Conservation (phyloP, 2,888 invertebrate species). For the Limnephilus marmoratus region DNA sequence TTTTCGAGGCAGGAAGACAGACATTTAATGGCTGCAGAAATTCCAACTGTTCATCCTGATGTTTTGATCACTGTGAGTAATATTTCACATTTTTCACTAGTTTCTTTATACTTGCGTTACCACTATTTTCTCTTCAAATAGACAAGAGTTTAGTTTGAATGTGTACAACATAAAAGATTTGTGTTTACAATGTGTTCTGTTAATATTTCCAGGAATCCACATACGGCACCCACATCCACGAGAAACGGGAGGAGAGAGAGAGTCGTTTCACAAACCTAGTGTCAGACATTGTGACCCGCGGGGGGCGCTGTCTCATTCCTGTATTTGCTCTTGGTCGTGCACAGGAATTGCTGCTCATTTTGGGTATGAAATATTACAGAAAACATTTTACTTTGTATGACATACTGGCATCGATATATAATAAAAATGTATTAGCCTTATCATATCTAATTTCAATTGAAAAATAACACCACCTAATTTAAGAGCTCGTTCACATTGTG, state of each 20-base stretch:
- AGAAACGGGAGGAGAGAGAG: slow-evolving; percentile 97
- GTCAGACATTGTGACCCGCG: slow-evolving; percentile 96
- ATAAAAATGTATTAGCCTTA: no score
- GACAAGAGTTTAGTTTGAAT: background rate
- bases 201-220: slow-evolving; percentile 88
- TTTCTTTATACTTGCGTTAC: no score
- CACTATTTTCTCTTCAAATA: no score
- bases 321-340: slow-evolving; percentile 99
- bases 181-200: slow-evolving; percentile 59
- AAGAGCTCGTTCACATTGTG: no score
- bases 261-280: slow-evolving; percentile 93
- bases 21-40: slow-evolving; percentile 99
- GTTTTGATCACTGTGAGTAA: slow-evolving; percentile 90
- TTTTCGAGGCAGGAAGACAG: slow-evolving; percentile 99
- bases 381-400: background rate
- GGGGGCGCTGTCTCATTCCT: slow-evolving; percentile 98
- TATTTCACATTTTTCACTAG: background rate
- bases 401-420: no score
- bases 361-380: slow-evolving; percentile 75
- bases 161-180: background rate
- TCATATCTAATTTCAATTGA: no score
- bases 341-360: slow-evolving; percentile 94
- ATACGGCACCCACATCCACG: slow-evolving; percentile 99
- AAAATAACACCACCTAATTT: no score
- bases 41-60: slow-evolving; percentile 97